Evolutionary conservation across 2,888 invertebrate genomes (phyloP), one percentile per base, ranked within the genome.

Genomic region (Monoplex corrugatus): DNA sequence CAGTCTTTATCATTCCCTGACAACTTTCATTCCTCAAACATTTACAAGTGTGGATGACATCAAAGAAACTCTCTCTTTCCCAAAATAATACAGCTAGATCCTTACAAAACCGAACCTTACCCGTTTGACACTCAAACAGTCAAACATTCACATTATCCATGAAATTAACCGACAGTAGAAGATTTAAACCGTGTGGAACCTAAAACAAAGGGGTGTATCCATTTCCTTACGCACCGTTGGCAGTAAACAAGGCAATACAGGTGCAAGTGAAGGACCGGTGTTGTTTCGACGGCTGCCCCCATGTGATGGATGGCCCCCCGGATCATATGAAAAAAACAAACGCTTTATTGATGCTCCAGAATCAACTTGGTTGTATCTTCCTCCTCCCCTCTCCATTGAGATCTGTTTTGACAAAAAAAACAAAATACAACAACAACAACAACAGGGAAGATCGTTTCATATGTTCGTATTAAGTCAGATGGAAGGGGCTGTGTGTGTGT

Each of bases 301-400:
- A 23, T 44, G 75, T 75, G 87, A 87, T 87, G 28, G 78, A 87
- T 87, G 75, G 50, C 38, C 75, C 40, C 38, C n/a, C n/a, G n/a
- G n/a, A n/a, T n/a, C n/a, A n/a, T n/a, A n/a, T n/a, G n/a, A 32
- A 45, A 44, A 87, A 87, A 87, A 87, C 75, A 87, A 87, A 75
- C 75, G 75, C 75, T 45, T 72, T 45, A 72, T 87, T 87, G 87
- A 87, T 32, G 45, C n/a, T 63, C 50, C 23, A 3, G 38, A 38
- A 35, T 78, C 38, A 35, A 19, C 40, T 78, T 78, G 32, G n/a
- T 44, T 28, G 38, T 16, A 28, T n/a, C 23, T 32, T 72, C 72
- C 2, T 32, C 32, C 72, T 10, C 28, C 28, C 72, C 10, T 28
- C 72, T 8, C 10, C n/a, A 28, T 72, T 50, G 23, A 10, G n/a